Evolutionary conservation across 2,888 invertebrate genomes (phyloP).

Genomic region (Latrodectus elegans): DNA sequence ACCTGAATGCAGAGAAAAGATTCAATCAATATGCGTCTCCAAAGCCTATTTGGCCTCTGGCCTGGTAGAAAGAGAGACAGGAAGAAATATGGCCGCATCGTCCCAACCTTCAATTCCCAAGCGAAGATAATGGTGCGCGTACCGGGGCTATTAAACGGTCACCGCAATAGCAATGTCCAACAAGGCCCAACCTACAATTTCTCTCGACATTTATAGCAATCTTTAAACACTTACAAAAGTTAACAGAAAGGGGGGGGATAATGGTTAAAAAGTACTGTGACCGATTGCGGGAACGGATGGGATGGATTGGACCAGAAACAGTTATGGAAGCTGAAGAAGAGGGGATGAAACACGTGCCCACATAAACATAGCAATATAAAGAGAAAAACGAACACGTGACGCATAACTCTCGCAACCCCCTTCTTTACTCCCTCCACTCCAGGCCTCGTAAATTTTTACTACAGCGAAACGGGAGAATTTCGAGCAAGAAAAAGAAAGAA

Average conservation of each 20-base stretch:
- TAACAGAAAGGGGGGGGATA: background rate
- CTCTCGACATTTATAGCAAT: conserved; percentile 36
- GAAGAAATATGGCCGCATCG: too few relatives aligned
- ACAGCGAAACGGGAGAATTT: conserved; percentile 15
- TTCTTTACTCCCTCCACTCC: conserved; percentile 8
- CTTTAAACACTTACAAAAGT: background rate
- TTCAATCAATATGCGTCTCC: too few relatives aligned
- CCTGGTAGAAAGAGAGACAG: too few relatives aligned
- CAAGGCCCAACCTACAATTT: conserved; percentile 22
- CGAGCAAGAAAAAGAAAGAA: background rate
- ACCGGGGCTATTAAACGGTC: too few relatives aligned
- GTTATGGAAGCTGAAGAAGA: conserved; percentile 25
- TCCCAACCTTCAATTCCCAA: too few relatives aligned
- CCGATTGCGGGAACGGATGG: conserved; percentile 10
- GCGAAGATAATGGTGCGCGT: too few relatives aligned
- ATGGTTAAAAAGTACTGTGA: conserved; percentile 4
- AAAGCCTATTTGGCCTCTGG: too few relatives aligned
- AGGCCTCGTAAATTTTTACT: conserved; percentile 44
- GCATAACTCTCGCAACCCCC: conserved; percentile 26
- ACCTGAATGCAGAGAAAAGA: too few relatives aligned
- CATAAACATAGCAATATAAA: conserved; percentile 39
- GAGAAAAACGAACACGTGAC: conserved; percentile 28
- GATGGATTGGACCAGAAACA: conserved; percentile 26
- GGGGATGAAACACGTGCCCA: conserved; percentile 38
- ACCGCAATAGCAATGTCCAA: background rate